phyloP scores from a whole-genome alignment of 2,113 vertebrate species.

The Pongo pygmaeus region DNA sequence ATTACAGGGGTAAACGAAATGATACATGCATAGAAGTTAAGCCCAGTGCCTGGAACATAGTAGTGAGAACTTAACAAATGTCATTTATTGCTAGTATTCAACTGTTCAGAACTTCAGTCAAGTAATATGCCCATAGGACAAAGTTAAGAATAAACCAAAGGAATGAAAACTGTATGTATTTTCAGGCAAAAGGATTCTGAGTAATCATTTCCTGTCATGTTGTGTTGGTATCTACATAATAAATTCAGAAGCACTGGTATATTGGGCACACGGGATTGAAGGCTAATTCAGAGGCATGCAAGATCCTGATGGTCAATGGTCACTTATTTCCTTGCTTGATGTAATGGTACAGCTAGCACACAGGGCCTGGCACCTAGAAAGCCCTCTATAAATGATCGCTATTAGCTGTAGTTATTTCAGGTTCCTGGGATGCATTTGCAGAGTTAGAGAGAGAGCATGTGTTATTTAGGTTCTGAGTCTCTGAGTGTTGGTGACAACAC shows the following conservation, averaged over 20 bases:
- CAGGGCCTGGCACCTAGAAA: no score
- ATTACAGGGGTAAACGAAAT: background rate
- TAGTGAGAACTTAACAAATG: background rate
- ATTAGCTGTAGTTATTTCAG: background rate
- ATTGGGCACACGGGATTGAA: background rate
- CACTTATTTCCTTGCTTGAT: no score
- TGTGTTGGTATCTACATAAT: background rate
- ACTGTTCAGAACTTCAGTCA: background rate
- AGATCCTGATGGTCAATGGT: background rate
- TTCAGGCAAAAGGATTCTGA: background rate
- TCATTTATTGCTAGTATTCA: background rate
- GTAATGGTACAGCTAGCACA: rapidly evolving
- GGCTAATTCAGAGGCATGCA: background rate
- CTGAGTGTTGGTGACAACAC: background rate
- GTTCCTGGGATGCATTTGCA: background rate
- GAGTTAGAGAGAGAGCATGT: background rate
- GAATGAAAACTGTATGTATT: background rate
- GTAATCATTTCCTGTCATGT: background rate
- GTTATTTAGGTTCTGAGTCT: background rate
- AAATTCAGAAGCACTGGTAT: background rate
- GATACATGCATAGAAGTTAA: background rate
- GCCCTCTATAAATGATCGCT: background rate
- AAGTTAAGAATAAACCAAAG: background rate
- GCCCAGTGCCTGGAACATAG: background rate
- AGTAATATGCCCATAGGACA: background rate